Evolutionary conservation across 92 coral and sea anemone genomes (phyloP), one percentile per base, ranked within the genome.

Genomic region (Blastomussa wellsi): DNA sequence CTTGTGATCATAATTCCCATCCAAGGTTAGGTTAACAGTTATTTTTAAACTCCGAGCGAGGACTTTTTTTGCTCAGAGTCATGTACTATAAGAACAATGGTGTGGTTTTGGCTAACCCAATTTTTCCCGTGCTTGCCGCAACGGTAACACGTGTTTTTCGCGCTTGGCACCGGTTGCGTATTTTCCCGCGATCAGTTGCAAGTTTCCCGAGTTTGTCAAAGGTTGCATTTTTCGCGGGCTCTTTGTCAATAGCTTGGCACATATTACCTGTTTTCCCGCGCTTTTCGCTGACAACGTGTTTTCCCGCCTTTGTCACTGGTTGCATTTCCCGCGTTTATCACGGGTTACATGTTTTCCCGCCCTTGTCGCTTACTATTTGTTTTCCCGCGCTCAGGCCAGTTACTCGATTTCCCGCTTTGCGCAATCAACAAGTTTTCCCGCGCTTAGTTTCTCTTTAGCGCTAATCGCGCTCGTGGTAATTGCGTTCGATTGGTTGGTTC

Each of bases 1-100:
- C 88, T 95, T 72, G 90, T 97, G 42, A 79, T 97, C 66, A 84
- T 97, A 39, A 95, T 97, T 32, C 99, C 99, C 2, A 86, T 86
- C 47, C 97, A 96, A 92, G 99, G 99, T 96, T 55, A 32, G 10
- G 37, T 22, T 8, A 33, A 1, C 3, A 35, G 41, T 70, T 3
- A 8, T 60, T 60, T n/a, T 57, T 57, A 10, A 9, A 5, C 0
- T 60, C 67, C n/a, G 33, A 28, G 12, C 29, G 0, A 26, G 3
- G 31, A 13, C 10, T 32, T 26, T 12, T n/a, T 28, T 12, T 60
- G 32, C 67, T 60, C 67, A 26, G 31, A 59, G 5, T 59, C 28
- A 59, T 59, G 12, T 59, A 22, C 65, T 22, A 59, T 5, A 33
- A 15, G 24, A 68, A 41, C 39, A 31, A 38, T 66, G 4, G 17